Evolutionary conservation across 2,113 vertebrate genomes (phyloP).

Genomic region (Sprattus sprattus): DNA sequence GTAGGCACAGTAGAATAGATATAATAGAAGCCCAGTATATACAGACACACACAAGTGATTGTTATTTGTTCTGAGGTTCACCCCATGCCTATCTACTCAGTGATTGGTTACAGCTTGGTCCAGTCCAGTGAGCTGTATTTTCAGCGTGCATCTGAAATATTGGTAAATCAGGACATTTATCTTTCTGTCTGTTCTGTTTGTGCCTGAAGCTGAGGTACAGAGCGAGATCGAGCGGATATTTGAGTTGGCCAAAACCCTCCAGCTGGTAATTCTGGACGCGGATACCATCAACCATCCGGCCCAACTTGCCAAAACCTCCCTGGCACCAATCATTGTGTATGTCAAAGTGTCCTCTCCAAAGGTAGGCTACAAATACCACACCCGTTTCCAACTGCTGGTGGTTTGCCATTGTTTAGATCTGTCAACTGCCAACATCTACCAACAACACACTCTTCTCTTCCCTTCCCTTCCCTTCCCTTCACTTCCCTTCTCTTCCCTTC

Average conservation of each 20-base stretch:
- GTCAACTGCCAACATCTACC: not conserved
- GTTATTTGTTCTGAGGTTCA: not conserved
- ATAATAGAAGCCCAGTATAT: not conserved
- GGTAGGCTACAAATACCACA: conserved; percentile 61
- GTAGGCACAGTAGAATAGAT: not conserved
- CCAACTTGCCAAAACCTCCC: conserved; percentile 93
- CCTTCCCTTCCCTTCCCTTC: not conserved
- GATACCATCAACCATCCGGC: conserved; percentile 96
- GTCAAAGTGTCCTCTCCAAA: conserved; percentile 97
- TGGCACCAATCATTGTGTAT: conserved; percentile 92
- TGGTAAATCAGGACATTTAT: not conserved
- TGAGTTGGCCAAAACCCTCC: conserved; percentile 92
- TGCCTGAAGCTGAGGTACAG: conserved; percentile 85
- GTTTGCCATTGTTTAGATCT: not conserved
- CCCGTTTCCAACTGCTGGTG: conserved; percentile 1
- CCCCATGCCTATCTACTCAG: not conserved
- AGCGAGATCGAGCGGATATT: conserved; percentile 97
- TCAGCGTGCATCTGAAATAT: conserved; percentile 20
- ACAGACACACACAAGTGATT: not conserved
- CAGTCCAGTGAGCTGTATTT: not conserved
- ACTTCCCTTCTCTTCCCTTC: too few relatives aligned
- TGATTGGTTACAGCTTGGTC: not conserved
- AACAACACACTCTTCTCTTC: not conserved
- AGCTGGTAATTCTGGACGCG: conserved; percentile 90
- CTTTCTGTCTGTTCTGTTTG: not conserved